Evolutionary conservation across 2,888 invertebrate species (phyloP).

Genomic region (Xestobium rufovillosum): DNA sequence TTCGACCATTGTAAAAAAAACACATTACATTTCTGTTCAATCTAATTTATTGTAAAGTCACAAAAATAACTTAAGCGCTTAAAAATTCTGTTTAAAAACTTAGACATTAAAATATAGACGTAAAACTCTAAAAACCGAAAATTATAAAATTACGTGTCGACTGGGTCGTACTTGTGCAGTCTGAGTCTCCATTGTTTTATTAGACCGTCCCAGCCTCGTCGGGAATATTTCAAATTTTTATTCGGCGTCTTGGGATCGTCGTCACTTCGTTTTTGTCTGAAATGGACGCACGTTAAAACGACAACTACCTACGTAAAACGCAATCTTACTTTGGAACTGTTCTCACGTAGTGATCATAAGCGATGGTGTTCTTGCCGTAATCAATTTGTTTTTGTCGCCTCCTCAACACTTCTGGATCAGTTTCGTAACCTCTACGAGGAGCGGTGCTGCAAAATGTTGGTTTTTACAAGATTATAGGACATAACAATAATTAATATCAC

Average conservation of each 20-base stretch:
- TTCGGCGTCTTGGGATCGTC: constrained; percentile 87
- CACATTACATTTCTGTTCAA: too few relatives aligned
- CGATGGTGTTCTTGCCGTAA: constrained; percentile 88
- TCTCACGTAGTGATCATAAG: constrained; percentile 69
- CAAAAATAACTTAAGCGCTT: too few relatives aligned
- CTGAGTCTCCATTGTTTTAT: constrained; percentile 81
- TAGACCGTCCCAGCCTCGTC: constrained; percentile 88
- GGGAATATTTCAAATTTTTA: constrained; percentile 77
- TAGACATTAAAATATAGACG: too few relatives aligned
- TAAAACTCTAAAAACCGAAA: too few relatives aligned
- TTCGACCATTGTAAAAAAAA: too few relatives aligned
- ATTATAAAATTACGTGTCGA: too few relatives aligned
- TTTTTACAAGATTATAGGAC: too few relatives aligned
- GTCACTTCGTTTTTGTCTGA: constrained; percentile 52
- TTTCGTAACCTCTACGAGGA: constrained; percentile 47
- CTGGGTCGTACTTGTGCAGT: constrained; percentile 71
- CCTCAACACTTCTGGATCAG: constrained; percentile 60
- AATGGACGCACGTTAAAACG: constrained; percentile 33
- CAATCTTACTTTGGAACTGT: constrained; percentile 61
- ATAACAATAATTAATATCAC: too few relatives aligned
- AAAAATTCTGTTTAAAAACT: too few relatives aligned
- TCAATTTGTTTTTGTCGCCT: constrained; percentile 90
- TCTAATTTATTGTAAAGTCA: too few relatives aligned
- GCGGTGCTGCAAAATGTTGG: too few relatives aligned
- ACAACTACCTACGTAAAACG: too few relatives aligned